A percentile compares a stretch with the other conserved stretches of the same genome.
Evolutionary conservation across 2,888 invertebrate species (phyloP).

Genomic region (Drosophila prolongata): DNA sequence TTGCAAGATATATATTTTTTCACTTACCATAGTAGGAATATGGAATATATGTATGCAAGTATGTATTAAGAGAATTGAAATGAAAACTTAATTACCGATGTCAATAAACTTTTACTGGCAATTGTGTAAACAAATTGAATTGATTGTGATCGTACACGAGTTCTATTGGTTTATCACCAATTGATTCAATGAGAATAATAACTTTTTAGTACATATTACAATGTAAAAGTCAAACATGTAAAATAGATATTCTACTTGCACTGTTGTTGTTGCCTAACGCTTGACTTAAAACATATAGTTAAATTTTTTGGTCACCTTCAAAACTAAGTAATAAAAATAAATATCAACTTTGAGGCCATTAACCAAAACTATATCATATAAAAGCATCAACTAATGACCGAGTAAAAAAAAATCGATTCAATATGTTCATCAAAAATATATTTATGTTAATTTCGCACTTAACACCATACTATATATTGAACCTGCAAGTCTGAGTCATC

Average conservation of each 20-base stretch:
- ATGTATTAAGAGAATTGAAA: conserved; percentile 10
- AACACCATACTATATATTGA: neutral
- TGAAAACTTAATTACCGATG: conserved; percentile 32
- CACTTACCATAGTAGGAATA: conserved; percentile 6
- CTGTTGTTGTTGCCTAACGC: no score
- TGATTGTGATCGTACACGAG: conserved; percentile 14
- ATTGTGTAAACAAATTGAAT: conserved; percentile 50
- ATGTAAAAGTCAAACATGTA: neutral
- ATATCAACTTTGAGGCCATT: no score
- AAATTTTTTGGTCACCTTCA: no score
- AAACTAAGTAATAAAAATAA: no score
- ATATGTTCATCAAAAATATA: no score
- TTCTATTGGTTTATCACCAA: conserved; percentile 4
- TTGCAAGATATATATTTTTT: neutral
- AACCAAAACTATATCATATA: no score
- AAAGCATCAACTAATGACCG: no score
- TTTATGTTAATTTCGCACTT: neutral
- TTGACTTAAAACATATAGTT: no score
- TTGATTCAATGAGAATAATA: neutral
- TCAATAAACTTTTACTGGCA: conserved; percentile 51
- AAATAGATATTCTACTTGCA: no score
- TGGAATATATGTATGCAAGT: no score
- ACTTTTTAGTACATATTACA: neutral
- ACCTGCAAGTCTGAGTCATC: conserved; percentile 12
- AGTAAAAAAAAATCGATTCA: no score